These are phyloP conservation scores for Limnephilus lunatus DNA, from an alignment of 2,888 invertebrate species.

Conservation along the genomic window DNA sequence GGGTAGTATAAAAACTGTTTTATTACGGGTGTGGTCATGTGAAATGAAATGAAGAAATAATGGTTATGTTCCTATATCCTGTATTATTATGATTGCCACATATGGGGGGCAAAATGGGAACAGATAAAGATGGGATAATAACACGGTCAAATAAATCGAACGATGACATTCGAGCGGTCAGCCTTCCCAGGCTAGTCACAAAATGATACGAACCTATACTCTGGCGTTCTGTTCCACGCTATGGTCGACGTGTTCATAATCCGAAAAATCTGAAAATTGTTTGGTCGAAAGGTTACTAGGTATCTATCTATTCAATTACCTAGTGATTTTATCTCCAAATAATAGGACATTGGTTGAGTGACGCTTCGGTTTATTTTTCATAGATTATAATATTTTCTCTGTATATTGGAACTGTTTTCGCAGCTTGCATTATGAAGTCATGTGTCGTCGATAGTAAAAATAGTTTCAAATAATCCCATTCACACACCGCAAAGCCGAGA, in stretches of 20 bases:
- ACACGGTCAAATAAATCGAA: not conserved
- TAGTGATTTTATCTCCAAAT: too few relatives aligned
- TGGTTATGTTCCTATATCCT: not conserved
- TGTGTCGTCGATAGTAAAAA: not conserved
- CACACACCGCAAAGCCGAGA: not conserved
- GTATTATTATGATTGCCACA: not conserved
- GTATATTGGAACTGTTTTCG: not conserved
- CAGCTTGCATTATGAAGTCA: not conserved
- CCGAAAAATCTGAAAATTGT: too few relatives aligned
- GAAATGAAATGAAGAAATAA: not conserved
- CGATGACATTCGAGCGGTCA: not conserved
- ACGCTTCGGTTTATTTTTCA: not conserved
- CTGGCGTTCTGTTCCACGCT: too few relatives aligned
- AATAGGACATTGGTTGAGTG: not conserved
- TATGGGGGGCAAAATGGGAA: not conserved
- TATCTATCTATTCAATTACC: too few relatives aligned
- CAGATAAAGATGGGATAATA: not conserved
- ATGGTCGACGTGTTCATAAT: too few relatives aligned
- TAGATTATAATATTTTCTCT: not conserved
- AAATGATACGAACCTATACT: not conserved
- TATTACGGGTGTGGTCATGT: not conserved
- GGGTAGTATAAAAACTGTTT: not conserved
- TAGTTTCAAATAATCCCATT: not conserved
- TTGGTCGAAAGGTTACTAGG: too few relatives aligned
- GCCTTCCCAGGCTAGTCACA: not conserved